phyloP scores from a whole-genome alignment of 1,140 invertebrate genomes.

The Zelostemma sp. region DNA sequence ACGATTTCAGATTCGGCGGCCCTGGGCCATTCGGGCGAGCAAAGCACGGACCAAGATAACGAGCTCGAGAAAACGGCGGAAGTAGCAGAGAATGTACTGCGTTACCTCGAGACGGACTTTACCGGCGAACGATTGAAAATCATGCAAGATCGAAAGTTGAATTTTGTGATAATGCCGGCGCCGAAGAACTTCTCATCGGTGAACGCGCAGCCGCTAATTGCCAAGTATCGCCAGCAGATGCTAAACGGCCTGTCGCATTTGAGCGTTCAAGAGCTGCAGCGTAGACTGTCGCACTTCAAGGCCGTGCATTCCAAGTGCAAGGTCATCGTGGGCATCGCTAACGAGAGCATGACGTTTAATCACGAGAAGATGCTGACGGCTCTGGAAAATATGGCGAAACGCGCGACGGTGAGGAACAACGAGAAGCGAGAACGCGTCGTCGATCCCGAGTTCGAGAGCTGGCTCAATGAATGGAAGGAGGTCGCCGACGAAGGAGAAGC shows the following conservation, averaged over 20 bases:
- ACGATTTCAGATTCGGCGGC: background rate
- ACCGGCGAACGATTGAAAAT: conserved; percentile 24
- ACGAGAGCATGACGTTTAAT: conserved; percentile 20
- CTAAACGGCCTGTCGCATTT: conserved; percentile 42
- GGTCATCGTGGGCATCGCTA: conserved; percentile 24
- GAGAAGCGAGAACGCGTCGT: background rate
- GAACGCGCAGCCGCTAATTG: conserved; percentile 5
- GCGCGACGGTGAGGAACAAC: background rate
- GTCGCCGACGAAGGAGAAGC: background rate
- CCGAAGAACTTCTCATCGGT: background rate
- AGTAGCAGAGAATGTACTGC: background rate
- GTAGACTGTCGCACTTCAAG: conserved; percentile 46
- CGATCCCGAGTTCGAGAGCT: conserved; percentile 20
- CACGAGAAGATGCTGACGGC: conserved; percentile 39
- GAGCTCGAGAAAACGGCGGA: background rate
- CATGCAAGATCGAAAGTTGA: background rate
- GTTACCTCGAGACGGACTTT: conserved; percentile 10
- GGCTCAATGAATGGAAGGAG: conserved; percentile 25
- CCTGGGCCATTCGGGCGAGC: background rate
- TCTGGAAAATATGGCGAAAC: conserved; percentile 34
- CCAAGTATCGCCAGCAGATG: conserved; percentile 47
- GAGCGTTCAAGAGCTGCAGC: conserved; percentile 27
- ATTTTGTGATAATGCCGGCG: conserved; percentile 6
- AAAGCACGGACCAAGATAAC: too few species aligned
- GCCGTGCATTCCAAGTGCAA: conserved; percentile 28